A percentile compares a stretch with the other conserved stretches of the same genome.
Evolutionary conservation across 2,113 vertebrate species (phyloP).

Genomic region (Toxostoma redivivum): DNA sequence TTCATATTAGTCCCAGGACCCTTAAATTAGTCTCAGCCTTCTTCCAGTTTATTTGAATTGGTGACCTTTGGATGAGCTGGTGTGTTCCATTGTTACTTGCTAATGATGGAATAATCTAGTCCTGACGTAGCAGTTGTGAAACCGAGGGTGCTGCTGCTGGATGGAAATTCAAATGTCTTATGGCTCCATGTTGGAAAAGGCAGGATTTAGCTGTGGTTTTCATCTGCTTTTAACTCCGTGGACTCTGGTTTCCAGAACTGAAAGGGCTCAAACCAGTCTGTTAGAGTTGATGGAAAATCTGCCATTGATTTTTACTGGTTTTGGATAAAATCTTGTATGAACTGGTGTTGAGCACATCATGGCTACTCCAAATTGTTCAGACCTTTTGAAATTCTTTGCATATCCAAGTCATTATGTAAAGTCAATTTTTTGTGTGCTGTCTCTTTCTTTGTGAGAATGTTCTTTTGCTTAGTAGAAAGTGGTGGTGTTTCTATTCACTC

Average conservation of each 20-base stretch:
- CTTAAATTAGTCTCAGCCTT: slow-evolving; percentile 16
- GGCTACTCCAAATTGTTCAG: not conserved
- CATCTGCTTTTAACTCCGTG: not conserved
- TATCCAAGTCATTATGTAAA: slow-evolving; percentile 4
- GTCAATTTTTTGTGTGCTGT: not conserved
- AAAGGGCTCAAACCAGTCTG: not conserved
- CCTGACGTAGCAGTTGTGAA: slow-evolving; percentile 10
- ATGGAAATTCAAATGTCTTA: not conserved
- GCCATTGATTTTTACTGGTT: slow-evolving; percentile 11
- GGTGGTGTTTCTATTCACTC: not conserved
- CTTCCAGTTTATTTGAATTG: not conserved
- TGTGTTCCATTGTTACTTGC: slow-evolving; percentile 28
- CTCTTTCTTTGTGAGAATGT: not conserved
- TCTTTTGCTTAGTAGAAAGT: not conserved
- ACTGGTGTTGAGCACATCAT: not conserved
- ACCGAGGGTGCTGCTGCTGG: rapidly evolving
- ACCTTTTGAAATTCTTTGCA: slow-evolving; percentile 31
- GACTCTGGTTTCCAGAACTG: not conserved
- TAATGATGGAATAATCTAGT: slow-evolving; percentile 45
- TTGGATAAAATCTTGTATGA: not conserved
- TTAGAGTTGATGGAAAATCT: not conserved
- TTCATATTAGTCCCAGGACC: not conserved
- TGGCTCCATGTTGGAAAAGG: not conserved
- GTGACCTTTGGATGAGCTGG: slow-evolving; percentile 54
- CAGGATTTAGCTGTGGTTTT: not conserved